Conservation (phyloP, 2,113 vertebrate genomes). For the Bambusicola thoracicus region DNA sequence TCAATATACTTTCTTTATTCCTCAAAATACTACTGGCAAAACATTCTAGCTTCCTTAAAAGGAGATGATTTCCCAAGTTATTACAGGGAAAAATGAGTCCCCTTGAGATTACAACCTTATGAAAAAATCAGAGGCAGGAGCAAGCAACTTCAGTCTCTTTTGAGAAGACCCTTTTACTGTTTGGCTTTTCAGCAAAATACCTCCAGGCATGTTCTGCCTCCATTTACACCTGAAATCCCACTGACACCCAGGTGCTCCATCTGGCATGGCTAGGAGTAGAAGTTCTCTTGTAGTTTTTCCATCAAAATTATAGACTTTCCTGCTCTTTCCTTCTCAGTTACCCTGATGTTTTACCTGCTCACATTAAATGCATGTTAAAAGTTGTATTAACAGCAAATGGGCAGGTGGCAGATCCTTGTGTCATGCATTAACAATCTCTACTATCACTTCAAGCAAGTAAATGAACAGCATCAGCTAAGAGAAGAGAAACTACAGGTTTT, state of each 20-base stretch:
- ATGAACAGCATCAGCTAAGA: not conserved
- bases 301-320: not conserved
- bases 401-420: not conserved
- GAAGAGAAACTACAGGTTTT: not conserved
- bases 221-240: not conserved
- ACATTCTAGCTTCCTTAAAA: not conserved
- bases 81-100: not conserved
- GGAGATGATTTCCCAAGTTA: not conserved
- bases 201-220: not conserved
- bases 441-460: not conserved
- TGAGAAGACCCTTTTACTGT: not conserved
- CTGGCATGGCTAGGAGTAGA: not conserved
- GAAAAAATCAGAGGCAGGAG: not conserved
- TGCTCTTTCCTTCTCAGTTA: not conserved
- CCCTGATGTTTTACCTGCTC: conserved; percentile 34
- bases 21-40: not conserved
- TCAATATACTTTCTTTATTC: not conserved
- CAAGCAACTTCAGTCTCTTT: not conserved
- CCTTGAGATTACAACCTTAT: not conserved
- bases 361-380: not conserved
- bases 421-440: not conserved
- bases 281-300: not conserved
- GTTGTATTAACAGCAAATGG: conserved; percentile 22
- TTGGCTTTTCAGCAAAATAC: not conserved
- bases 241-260: accelerated